Conservation (phyloP, 2,113 vertebrate genomes). For the Cervus canadensis region DNA sequence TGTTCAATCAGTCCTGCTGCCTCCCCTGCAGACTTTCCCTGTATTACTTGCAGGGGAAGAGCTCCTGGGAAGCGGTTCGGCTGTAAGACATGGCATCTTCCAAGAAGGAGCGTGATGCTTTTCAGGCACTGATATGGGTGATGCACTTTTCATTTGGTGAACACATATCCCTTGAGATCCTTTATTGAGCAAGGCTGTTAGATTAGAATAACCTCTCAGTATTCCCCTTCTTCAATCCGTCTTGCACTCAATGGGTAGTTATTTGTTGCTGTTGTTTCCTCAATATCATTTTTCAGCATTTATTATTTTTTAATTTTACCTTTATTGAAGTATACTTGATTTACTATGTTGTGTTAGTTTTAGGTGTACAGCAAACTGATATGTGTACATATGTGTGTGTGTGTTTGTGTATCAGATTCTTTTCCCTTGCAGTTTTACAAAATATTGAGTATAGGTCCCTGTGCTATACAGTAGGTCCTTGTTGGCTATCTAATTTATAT, state of each 20-base stretch:
- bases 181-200: not conserved
- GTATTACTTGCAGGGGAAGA: not conserved
- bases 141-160: rapidly evolving
- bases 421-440: not conserved
- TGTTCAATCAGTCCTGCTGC: not conserved
- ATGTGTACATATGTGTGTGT: too few relatives aligned
- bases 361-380: not conserved
- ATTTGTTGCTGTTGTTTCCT: not conserved
- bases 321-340: not conserved
- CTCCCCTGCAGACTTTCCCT: not conserved
- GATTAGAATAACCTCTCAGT: not conserved
- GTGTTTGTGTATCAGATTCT: not conserved
- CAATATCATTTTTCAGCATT: not conserved
- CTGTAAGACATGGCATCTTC: rapidly evolving
- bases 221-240: not conserved
- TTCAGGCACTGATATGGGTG: rapidly evolving
- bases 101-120: rapidly evolving
- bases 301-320: not conserved
- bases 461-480: not conserved
- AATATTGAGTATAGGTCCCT: not conserved
- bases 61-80: rapidly evolving
- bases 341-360: not conserved
- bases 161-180: not conserved
- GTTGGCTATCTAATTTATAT: not conserved
- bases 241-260: not conserved